Conservation (phyloP, 1,140 invertebrate species). For the Schlechtendalia chinensis region DNA sequence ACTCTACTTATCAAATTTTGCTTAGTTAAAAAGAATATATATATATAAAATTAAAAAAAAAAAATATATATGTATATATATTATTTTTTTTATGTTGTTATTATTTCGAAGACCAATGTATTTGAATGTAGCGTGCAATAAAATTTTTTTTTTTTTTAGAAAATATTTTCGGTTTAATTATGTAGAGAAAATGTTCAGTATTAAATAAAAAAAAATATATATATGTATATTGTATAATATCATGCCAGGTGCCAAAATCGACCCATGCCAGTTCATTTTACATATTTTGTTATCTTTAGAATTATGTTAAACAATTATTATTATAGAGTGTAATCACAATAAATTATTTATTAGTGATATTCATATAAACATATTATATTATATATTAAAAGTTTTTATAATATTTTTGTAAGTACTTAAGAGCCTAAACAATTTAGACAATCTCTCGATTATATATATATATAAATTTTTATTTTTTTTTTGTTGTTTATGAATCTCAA, state of each 20-base stretch:
- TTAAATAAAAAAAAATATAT: slow-evolving; percentile 32
- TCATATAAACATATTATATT: slow-evolving; percentile 25
- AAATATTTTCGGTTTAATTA: slow-evolving; percentile 28
- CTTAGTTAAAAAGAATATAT: slow-evolving; percentile 16
- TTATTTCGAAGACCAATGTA: slow-evolving; percentile 38
- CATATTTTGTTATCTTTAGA: slow-evolving; percentile 33
- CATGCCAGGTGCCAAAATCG: slow-evolving; percentile 48
- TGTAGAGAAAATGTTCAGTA: slow-evolving; percentile 41
- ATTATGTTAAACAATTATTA: slow-evolving; percentile 15
- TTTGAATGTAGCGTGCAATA: slow-evolving; percentile 48
- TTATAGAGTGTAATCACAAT: slow-evolving; percentile 28
- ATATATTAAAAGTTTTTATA: slow-evolving; percentile 41
- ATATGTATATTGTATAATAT: slow-evolving; percentile 16
- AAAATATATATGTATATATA: background rate
- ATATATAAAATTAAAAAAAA: slow-evolving; percentile 20
- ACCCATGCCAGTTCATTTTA: slow-evolving; percentile 43
- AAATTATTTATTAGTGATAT: slow-evolving; percentile 40
- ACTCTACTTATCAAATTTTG: slow-evolving; percentile 44
- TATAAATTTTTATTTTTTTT: slow-evolving; percentile 27
- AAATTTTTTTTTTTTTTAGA: slow-evolving; percentile 46
- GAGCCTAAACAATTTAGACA: slow-evolving; percentile 40
- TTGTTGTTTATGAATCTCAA: slow-evolving; percentile 49
- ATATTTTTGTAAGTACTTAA: slow-evolving; percentile 49
- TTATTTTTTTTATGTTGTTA: slow-evolving; percentile 27
- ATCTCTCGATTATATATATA: slow-evolving; percentile 33